Base-by-base conservation (phyloP, 2,797 vertebrate species). In the Acanthurus tractus region DNA sequence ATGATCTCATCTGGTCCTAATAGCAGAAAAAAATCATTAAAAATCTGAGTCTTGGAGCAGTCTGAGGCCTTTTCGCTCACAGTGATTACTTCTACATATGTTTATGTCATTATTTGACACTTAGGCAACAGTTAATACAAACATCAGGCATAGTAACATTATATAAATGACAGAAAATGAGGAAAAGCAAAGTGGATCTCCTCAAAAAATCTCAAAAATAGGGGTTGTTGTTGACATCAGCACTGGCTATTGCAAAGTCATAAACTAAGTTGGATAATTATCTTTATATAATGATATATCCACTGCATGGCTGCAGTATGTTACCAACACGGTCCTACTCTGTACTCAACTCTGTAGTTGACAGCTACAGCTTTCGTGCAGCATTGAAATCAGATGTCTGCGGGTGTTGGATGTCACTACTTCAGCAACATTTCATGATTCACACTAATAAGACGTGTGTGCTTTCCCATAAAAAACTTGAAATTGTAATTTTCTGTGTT, bases 341-440 rank as follows among this genome's bases (percentile, higher is more conserved):
- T 40, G 38, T 40, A 40, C 38, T 40, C 12, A 11, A 9, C 38
- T 40, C 38, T 40, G 3, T 13, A 25, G 17, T 14, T n/a, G 46
- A 63, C 34, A n/a, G 38, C 38, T 17, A 8, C 8, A 40, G 18
- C 54, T 25, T 8, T 14, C 2, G 6, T 17, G 15, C 8, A 50
- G n/a, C 15, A 67, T 54, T 62, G 8, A 59, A 69, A 48, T 79
- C 73, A 74, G 52, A 63, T 74, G 56, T 61, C 8, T 15, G 58
- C 20, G 68, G 58, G 14, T 25, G 57, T 45, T 63, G n/a, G 18
- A 59, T 25, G 50, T 59, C 71, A 46, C 14, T 10, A 6, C 59
- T 25, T 46, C 18, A 34, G 61, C 70, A 68, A 53, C 25, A 62
- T 58, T 34, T 62, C 52, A 66, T 74, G 77, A 78, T 63, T 79